A percentile compares a stretch with the other conserved stretches of the same genome.
Conservation (phyloP, 2,888 invertebrate genomes). For the Drosophila yooni region DNA sequence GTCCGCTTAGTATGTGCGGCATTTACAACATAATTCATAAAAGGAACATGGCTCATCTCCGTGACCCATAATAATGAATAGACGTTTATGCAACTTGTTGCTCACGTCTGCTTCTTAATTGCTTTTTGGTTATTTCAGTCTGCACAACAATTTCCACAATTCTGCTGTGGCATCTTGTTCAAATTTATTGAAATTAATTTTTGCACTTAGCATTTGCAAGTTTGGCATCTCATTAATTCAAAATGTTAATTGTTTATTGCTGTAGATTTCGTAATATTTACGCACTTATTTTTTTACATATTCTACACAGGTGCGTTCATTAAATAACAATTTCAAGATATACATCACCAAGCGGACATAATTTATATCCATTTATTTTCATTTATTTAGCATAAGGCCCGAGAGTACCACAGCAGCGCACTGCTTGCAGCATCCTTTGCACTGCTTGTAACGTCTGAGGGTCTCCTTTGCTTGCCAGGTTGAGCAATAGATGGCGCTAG, state of each 20-base stretch:
- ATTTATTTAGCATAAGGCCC: neutral
- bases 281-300: conserved; percentile 9
- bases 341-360: neutral
- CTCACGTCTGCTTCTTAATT: conserved; percentile 69
- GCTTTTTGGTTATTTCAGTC: conserved; percentile 75
- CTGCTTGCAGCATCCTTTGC: conserved; percentile 69
- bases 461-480: conserved; percentile 33
- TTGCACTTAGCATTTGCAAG: conserved; percentile 56
- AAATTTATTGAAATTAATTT: conserved; percentile 73
- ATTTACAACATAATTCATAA: conserved; percentile 81
- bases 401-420: conserved; percentile 21
- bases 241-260: conserved; percentile 55
- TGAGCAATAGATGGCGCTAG: conserved; percentile 62
- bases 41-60: conserved; percentile 18
- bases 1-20: conserved; percentile 63
- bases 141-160: conserved; percentile 56
- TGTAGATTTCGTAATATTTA: conserved; percentile 17
- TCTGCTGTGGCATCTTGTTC: conserved; percentile 49
- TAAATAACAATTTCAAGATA: conserved; percentile 3
- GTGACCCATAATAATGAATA: conserved; percentile 70
- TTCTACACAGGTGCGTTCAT: conserved; percentile 16
- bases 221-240: conserved; percentile 33
- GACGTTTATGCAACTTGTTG: conserved; percentile 67
- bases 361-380: conserved; percentile 16
- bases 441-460: conserved; percentile 54